Base-by-base conservation (phyloP, 2,888 invertebrate genomes). In the Eristalis arbustorum region DNA sequence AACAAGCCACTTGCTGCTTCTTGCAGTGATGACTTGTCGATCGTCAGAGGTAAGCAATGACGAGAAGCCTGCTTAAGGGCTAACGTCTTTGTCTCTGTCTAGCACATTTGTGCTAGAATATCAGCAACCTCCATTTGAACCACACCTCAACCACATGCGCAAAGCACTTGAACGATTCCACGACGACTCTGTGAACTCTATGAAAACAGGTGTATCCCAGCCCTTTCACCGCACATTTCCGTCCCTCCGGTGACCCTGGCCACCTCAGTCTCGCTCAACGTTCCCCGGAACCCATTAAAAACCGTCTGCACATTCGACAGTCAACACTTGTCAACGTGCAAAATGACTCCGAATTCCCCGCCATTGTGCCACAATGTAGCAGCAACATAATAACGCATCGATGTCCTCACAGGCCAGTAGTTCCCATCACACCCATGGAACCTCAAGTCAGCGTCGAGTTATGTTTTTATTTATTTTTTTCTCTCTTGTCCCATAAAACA, bases 371-470 rank as follows among this genome's bases (percentile, higher is more conserved):
- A 49, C 49, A 49, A 49, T 49, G 49, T n/a, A 18, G 6, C 8
- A 31, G 18, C 6, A 49, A 49, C 49, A 49, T 22, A 49, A 49
- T 49, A 49, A 8, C 49, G 5, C 49, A 49, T 49, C 49, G 49
- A 56, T 5, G 37, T 74, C 6, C 10, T 76, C 68, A 34, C 68
- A 68, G 42, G 61, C 42, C 61, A 22, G 25, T 66, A 28, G 25
- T 74, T 68, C 62, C 68, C 14, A 56, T 25, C 69, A 69, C 76
- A 77, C 76, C 76, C 49, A 69, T 69, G 34, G 67, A 49, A 37
- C 31, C 22, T 8, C 28, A 6, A 18, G 8, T 25, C 57, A 57
- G 23, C 11, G 22, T 42, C 59, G 25, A 59, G 25, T 25, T 23
- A 4, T 25, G 59, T 28, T 59, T 59, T 59, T 59, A 2, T 23